Percentiles rank a stretch among this genome's conserved stretches.
These are phyloP conservation scores for Garra rufa DNA, from an alignment of 2,113 vertebrate genomes.

Conservation along the genomic window DNA sequence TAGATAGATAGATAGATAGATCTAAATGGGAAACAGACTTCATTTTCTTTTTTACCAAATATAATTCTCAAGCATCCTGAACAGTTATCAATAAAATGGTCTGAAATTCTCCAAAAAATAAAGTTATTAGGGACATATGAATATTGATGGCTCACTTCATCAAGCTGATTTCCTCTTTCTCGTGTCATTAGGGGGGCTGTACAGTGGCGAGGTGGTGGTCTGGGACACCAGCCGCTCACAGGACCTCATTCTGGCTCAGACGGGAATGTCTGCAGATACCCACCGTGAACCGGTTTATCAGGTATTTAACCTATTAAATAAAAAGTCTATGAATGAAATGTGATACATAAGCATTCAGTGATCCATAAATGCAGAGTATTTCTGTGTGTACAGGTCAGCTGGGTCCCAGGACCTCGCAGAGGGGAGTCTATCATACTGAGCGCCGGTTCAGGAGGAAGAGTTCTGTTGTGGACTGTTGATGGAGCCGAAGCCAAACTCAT, in stretches of 20 bases:
- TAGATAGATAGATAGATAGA: too few species aligned
- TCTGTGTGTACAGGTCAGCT: slow-evolving; percentile 79
- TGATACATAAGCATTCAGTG: background rate
- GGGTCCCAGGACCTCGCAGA: slow-evolving; percentile 76
- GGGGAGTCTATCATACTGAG: slow-evolving; percentile 79
- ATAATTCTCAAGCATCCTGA: too few species aligned
- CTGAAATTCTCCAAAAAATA: too few species aligned
- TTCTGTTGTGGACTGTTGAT: slow-evolving; percentile 83
- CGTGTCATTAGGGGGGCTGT: slow-evolving; percentile 84
- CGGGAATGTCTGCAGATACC: slow-evolving; percentile 85
- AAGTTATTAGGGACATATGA: too few species aligned
- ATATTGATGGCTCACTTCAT: too few species aligned
- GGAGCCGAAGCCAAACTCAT: slow-evolving; percentile 65
- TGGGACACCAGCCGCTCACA: slow-evolving; percentile 88
- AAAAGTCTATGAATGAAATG: background rate
- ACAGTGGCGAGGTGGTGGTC: slow-evolving; percentile 89
- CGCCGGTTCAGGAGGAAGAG: slow-evolving; percentile 80
- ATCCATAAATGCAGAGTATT: background rate
- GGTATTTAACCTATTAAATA: slow-evolving; percentile 66
- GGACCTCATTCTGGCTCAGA: slow-evolving; percentile 84
- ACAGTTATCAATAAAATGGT: too few species aligned
- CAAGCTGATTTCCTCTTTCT: too few species aligned
- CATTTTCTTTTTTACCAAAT: too few species aligned
- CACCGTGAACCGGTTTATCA: slow-evolving; percentile 91
- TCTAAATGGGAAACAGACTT: too few species aligned